Base-by-base conservation (phyloP, 2,888 invertebrate species). In the Pedicia rivosa region DNA sequence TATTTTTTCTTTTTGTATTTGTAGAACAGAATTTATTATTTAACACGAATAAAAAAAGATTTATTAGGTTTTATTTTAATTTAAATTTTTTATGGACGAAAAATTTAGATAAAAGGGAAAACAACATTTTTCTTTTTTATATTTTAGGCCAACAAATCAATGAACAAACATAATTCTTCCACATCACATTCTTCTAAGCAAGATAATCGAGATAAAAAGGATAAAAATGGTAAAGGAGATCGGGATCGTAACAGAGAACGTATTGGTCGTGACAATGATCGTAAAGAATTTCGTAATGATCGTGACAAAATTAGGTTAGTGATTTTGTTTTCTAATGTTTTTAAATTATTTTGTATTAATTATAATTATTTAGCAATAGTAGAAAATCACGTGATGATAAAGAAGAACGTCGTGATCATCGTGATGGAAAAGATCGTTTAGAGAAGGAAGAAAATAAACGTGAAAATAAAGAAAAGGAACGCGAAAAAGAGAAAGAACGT, bases 391-490 rank as follows among this genome's bases (percentile, higher is more conserved):
- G 32, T 12, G 22, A 32, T 5, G 32, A 32, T 8, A 32, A 20
- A 22, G 22, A 13, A 20, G 32, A 32, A 13, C n/a, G 22, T 17
- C 42, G 42, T 16, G 43, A 48, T 31, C 42, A 35, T 16, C 35
- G 35, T 12, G 12, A 9, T 16, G 35, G 20, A 10, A 26, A 14
- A 33, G 24, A 35, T 26, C 15, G 35, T 24, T 24, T n/a, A 24
- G 24, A 24, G 8, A 39, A 42, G n/a, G 35, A 38, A 28, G 42
- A 46, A 6, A 26, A 26, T n/a, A 49, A 51, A 33, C 44, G 48
- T 33, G 55, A 52, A 10, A 50, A n/a, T 10, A 4, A 24, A 24
- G 35, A 35, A 16, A 17, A 16, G 5, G 14, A 25, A 17, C 25
- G 35, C 2, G 26, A 35, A 16, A 25, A 26, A n/a, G 26, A 27